These are phyloP conservation scores for Orchesella cincta DNA, from an alignment of 1,140 invertebrate species.

Conservation along the genomic window DNA sequence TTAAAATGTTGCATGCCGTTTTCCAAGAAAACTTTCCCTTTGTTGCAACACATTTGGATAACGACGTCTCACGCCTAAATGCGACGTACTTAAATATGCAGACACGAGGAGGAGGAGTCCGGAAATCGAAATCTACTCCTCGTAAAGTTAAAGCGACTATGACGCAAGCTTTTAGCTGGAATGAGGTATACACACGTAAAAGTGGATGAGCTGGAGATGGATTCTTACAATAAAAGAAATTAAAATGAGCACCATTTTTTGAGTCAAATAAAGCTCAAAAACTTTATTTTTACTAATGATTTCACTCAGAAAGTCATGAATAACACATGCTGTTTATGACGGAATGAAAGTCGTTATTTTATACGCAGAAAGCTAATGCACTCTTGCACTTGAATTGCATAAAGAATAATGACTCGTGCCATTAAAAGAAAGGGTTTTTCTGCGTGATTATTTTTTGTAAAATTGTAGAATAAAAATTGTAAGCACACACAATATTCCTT, in stretches of 20 bases:
- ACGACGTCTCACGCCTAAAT: background rate
- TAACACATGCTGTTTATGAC: background rate
- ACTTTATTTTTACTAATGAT: background rate
- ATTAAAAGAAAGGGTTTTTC: too few species aligned
- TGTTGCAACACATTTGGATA: conserved; percentile 12
- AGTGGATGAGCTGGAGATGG: background rate
- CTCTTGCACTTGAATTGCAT: background rate
- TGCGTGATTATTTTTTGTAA: too few species aligned
- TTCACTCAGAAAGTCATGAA: background rate
- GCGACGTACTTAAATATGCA: background rate
- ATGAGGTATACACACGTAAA: background rate
- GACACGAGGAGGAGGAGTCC: background rate
- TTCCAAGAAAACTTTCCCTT: background rate
- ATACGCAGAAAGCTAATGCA: background rate
- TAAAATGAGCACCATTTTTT: background rate
- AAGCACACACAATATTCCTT: too few species aligned
- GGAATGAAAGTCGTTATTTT: background rate
- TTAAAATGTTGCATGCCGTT: background rate
- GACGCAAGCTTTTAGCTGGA: background rate
- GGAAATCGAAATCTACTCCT: background rate
- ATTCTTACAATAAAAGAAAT: background rate
- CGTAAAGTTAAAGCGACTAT: background rate
- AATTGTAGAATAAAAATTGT: too few species aligned
- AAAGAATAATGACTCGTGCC: background rate
- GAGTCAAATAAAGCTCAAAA: background rate